Base-by-base conservation (phyloP, 2,888 invertebrate species). In the Sisyra nigra region DNA sequence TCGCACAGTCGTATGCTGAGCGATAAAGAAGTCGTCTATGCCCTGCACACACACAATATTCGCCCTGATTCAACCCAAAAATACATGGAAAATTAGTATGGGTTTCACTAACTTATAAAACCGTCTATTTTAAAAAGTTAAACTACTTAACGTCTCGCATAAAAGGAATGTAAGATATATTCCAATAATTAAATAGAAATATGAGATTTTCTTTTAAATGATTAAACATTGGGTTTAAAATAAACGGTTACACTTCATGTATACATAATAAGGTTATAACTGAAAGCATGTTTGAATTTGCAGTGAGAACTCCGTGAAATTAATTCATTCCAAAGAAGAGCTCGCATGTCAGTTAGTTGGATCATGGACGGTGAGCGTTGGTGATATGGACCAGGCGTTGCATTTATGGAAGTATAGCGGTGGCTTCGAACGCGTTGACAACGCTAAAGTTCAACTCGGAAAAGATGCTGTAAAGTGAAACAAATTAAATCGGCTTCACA, bases 1-100 rank as follows among this genome's bases (percentile, higher is more conserved):
- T 85, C 94, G 3, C 97, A 97, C 64, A 96, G 96, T 56, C 81
- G 92, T 49, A 87, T 94, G 80, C 73, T 97, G 39, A 91, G 94
- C 55, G 91, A 92, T 65, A 94, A 94, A 65, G 96, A 96, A 65
- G 76, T 84, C 45, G 84, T 98, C 54, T 97, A 91, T 65, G 91
- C 94, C 48, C 71, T 97, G 46, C 88, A 93, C 60, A 94, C 93
- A 48, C 93, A 96, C 63, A 88, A 92, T 62, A 86, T 93, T 51
- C 80, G 87, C 55, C 87, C 94, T 32, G 92, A 91, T 64, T 80
- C 78, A 38, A 80, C 82, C 66, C 78, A 81, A 51, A 74, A 81
- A 61, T 96, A 96, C 65, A 68, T 94, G 52, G 72, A 76, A 53
- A 91, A 89, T 65, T 91, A 91, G 94, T 94, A 74, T 75, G 87